Evolutionary conservation across 2,888 invertebrate genomes (phyloP).

Genomic region (Muscina levida): DNA sequence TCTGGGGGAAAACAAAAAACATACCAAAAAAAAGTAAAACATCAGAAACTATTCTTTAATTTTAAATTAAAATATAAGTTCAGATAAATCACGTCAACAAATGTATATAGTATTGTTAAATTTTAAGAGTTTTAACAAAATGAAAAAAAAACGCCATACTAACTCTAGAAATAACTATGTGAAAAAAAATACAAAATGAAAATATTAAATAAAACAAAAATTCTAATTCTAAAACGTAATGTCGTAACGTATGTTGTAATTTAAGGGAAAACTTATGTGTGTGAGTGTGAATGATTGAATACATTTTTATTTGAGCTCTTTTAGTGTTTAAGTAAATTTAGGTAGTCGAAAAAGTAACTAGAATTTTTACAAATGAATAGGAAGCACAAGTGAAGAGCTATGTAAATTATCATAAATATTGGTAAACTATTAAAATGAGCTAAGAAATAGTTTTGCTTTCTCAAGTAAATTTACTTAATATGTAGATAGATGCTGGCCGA

Average conservation of each 20-base stretch:
- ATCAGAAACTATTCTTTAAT: slow-evolving; percentile 37
- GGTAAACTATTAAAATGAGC: too few species aligned
- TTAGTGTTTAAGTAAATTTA: slow-evolving; percentile 50
- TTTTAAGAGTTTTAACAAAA: slow-evolving; percentile 61
- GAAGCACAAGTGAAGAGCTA: too few species aligned
- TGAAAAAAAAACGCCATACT: slow-evolving; percentile 40
- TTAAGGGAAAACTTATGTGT: slow-evolving; percentile 40
- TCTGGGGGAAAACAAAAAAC: slow-evolving; percentile 51
- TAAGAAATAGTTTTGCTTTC: too few species aligned
- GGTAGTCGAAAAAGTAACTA: slow-evolving; percentile 51
- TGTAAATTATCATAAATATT: too few species aligned
- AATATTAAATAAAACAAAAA: slow-evolving; percentile 16
- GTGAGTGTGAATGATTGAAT: slow-evolving; percentile 37
- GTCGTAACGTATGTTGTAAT: slow-evolving; percentile 58
- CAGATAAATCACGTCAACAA: slow-evolving; percentile 31
- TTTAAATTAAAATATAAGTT: not conserved
- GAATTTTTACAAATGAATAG: slow-evolving; percentile 5
- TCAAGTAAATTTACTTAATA: too few species aligned
- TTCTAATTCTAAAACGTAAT: slow-evolving; percentile 41
- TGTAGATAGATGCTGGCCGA: too few species aligned
- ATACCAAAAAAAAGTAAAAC: slow-evolving; percentile 53
- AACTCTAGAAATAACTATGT: slow-evolving; percentile 23
- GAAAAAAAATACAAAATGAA: not conserved
- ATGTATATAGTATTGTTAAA: slow-evolving; percentile 65
- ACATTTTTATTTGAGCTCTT: slow-evolving; percentile 3